phyloP scores from a whole-genome alignment of 23 tunicate species.

The Clavelina lepadiformis region DNA sequence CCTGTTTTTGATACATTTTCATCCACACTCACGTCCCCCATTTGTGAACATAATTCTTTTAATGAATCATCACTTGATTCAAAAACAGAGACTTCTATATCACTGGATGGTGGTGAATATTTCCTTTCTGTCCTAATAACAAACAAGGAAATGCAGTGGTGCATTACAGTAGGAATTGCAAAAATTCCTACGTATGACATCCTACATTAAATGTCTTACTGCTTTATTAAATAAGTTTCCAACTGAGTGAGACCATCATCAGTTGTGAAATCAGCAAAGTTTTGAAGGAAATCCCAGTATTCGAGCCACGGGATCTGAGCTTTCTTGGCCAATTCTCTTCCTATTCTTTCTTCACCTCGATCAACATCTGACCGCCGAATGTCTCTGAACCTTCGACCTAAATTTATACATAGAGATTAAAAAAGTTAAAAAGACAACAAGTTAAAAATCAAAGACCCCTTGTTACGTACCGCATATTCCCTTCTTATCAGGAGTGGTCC shows the following conservation, averaged over 20 bases:
- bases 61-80: background rate
- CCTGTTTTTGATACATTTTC: background rate
- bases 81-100: background rate
- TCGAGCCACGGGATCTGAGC: constrained; percentile 57
- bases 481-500: constrained; percentile 62
- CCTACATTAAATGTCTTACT: no score
- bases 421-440: no score
- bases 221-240: constrained; percentile 38
- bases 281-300: constrained; percentile 77
- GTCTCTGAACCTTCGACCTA: constrained; percentile 8
- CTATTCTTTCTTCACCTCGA: constrained; percentile 78
- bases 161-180: background rate
- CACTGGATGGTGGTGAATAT: background rate
- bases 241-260: constrained; percentile 35
- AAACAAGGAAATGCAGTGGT: background rate
- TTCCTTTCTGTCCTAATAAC: background rate
- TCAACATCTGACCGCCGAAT: constrained; percentile 63
- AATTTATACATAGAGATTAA: background rate
- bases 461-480: background rate
- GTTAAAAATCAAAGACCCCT: no score
- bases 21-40: constrained; percentile 5
- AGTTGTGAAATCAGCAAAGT: constrained; percentile 65
- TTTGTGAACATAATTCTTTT: constrained; percentile 14
- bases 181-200: no score
- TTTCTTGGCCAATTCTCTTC: constrained; percentile 49